A percentile compares a stretch with the other conserved stretches of the same genome.
Evolutionary conservation across 2,113 vertebrate species (phyloP).

Genomic region (Formicarius rufipectus): DNA sequence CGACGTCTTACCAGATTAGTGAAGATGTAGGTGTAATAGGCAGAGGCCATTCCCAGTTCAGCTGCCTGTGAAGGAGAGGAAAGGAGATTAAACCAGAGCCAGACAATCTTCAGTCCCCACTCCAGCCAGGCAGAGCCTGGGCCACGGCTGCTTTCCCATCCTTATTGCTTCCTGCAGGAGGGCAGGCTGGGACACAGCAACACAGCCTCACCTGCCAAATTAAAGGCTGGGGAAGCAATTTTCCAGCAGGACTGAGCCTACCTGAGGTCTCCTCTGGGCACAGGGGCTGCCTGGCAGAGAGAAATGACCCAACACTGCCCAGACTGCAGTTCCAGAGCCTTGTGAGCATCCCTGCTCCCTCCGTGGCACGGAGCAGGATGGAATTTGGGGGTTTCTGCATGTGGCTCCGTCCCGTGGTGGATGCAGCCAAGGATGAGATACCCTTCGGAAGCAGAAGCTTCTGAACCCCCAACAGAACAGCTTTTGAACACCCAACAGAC

Average conservation of each 20-base stretch:
- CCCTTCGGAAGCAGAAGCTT: neutral
- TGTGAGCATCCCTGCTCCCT: neutral
- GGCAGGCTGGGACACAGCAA: neutral
- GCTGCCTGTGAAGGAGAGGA: conserved; percentile 84
- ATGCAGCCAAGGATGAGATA: neutral
- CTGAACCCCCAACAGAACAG: neutral
- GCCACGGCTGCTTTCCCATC: neutral
- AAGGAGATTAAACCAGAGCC: conserved; percentile 57
- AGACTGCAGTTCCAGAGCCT: fast-evolving
- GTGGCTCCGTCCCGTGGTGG: neutral
- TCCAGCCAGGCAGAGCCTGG: neutral
- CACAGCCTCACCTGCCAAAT: neutral
- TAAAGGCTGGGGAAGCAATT: neutral
- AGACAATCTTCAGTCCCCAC: neutral
- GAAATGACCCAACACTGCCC: neutral
- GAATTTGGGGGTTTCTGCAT: neutral
- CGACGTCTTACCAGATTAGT: conserved; percentile 93
- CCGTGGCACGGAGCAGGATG: fast-evolving
- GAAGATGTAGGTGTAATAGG: conserved; percentile 99
- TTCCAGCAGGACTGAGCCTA: neutral
- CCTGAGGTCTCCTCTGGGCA: neutral
- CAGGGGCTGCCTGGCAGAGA: neutral
- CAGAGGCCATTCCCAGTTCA: conserved; percentile 95
- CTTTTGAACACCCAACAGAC: neutral
- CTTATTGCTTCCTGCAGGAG: neutral